Conservation (phyloP, 2,113 vertebrate species). For the Protobothrops flavoviridis region DNA sequence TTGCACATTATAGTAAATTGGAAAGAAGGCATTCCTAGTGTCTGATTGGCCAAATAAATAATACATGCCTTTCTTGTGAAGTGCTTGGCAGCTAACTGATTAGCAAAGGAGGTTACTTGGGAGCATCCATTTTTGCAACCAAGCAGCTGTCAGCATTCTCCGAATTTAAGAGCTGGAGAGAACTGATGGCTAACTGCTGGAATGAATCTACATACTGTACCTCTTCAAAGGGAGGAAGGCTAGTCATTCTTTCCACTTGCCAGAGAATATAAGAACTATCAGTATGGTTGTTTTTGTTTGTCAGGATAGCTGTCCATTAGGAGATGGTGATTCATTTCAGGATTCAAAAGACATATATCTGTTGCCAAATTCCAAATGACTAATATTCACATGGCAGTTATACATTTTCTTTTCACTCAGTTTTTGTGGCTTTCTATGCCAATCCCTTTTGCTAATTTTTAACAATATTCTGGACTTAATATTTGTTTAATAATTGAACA, state of each 20-base stretch:
- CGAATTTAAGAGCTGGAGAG: neutral
- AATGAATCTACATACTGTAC: neutral
- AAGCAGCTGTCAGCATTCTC: neutral
- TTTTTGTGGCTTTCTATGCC: neutral
- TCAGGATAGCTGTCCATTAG: neutral
- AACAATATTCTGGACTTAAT: neutral
- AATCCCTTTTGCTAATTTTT: neutral
- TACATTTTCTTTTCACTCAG: neutral
- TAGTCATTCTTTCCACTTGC: neutral
- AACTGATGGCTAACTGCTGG: neutral
- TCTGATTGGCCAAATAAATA: neutral
- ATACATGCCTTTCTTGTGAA: neutral
- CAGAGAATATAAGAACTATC: neutral
- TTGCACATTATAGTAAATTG: neutral
- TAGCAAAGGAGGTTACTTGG: neutral
- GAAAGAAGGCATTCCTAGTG: neutral
- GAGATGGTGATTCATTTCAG: neutral
- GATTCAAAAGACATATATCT: neutral
- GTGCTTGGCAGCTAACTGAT: neutral
- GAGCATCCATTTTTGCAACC: neutral
- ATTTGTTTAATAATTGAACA: neutral
- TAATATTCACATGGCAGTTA: neutral
- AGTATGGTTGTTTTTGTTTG: neutral
- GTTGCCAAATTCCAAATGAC: neutral
- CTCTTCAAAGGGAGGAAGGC: neutral